Base-by-base conservation (phyloP, 2,113 vertebrate genomes). In the Pteronura brasiliensis region DNA sequence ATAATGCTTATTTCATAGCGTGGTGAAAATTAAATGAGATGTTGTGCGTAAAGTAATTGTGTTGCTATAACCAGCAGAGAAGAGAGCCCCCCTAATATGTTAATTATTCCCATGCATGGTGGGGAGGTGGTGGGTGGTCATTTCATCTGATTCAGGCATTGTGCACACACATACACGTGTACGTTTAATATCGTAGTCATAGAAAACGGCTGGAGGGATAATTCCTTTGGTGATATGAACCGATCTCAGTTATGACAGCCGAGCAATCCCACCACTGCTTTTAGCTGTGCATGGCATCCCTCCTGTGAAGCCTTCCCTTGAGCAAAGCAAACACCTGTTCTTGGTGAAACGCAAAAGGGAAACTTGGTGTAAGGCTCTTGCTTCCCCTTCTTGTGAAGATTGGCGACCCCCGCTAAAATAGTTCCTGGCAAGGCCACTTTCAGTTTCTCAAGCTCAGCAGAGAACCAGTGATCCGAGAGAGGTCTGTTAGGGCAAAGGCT, bases 251-350 rank as follows among this genome's bases (percentile, higher is more conserved):
- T 74, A n/a, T 17, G 21, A 79, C 17, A 87, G 39, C 21, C 6
- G 1, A 55, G 71, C 63, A 65, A 72, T 23, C 23, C 80, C 31
- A 44, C 18, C n/a, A 34, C 34, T 59, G 36, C 25, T 93, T 69
- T 95, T 80, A 89, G 86, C 21, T 81, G 86, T 95, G 96, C 89
- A 67, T 97, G 96, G 93, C 76, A 81, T 93, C 79, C 42, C 57
- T 15, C 21, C 36, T 42, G 11, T 81, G 90, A 96, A 92, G n/a
- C 71, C 27, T 61, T 83, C 83, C 87, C 34, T 88, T 93, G 61
- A 95, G 18, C 59, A 84, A 88, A 97, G 71, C 39, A 77, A 86
- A 92, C 96, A 97, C 94, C 95, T 97, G 95, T 85, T 95, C 81
- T 93, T 65, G 63, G 83, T 80, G 23, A 86, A 89, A 92, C 20